phyloP scores from a whole-genome alignment of 2,888 invertebrate species.

The Pseudoips prasinana region DNA sequence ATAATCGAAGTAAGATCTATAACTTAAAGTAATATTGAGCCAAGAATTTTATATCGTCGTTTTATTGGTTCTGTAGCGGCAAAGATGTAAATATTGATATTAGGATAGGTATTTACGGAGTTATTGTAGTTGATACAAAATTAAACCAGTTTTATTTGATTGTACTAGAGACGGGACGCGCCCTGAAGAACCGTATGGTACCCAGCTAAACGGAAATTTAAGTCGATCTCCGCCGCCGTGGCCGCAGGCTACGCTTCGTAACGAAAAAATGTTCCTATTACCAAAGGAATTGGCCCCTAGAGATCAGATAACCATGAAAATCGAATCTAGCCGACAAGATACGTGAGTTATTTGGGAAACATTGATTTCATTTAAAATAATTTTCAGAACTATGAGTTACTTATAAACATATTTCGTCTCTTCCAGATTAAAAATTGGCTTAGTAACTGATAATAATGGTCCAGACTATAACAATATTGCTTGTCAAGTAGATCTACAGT shows the following conservation, averaged over 20 bases:
- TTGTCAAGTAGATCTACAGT: conserved; percentile 45
- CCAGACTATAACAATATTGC: conserved; percentile 52
- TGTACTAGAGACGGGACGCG: conserved; percentile 36
- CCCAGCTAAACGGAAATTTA: conserved; percentile 44
- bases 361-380: too few relatives aligned
- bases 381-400: too few relatives aligned
- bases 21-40: too few relatives aligned
- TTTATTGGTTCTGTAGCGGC: too few relatives aligned
- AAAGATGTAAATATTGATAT: neutral
- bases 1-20: too few relatives aligned
- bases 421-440: conserved; percentile 46
- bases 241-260: conserved; percentile 37
- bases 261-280: conserved; percentile 54
- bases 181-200: conserved; percentile 42
- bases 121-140: neutral
- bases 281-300: conserved; percentile 43
- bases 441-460: conserved; percentile 39
- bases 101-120: neutral
- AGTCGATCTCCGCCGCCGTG: conserved; percentile 46
- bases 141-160: neutral
- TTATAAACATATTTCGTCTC: too few relatives aligned
- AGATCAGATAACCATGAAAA: conserved; percentile 42
- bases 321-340: conserved; percentile 16
- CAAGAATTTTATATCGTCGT: too few relatives aligned
- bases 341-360: neutral